Evolutionary conservation across 2,797 vertebrate genomes (phyloP).

Genomic region (Sandelia bainsii): DNA sequence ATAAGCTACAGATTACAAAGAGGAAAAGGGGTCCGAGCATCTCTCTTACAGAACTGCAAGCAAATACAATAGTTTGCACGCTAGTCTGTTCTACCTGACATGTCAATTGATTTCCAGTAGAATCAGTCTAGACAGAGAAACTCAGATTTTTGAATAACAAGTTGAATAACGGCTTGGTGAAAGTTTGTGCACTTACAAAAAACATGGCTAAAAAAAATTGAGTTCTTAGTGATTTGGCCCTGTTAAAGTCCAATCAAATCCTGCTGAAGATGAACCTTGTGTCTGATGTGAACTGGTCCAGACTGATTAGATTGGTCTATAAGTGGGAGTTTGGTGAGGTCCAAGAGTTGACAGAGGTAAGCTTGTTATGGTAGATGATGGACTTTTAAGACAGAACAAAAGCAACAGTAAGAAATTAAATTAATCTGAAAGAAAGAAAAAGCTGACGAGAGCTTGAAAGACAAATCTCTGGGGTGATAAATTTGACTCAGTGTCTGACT

Average conservation of each 20-base stretch:
- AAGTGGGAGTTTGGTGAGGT: constrained; percentile 23
- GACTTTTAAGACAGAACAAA: not conserved
- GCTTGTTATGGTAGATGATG: constrained; percentile 28
- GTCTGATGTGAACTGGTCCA: not conserved
- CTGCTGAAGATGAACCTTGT: not conserved
- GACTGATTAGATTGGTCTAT: constrained; percentile 16
- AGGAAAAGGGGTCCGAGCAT: constrained; percentile 5
- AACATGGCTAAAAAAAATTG: not conserved
- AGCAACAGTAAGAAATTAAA: constrained; percentile 5
- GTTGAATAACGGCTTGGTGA: constrained; percentile 13
- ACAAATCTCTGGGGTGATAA: constrained; percentile 3
- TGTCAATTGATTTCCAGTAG: not conserved
- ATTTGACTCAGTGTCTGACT: not conserved
- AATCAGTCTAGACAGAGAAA: not conserved
- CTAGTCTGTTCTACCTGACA: not conserved
- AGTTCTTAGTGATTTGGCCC: not conserved
- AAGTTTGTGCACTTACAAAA: constrained; percentile 19
- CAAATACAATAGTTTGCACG: constrained; percentile 5
- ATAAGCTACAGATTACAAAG: constrained; percentile 34
- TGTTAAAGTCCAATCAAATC: not conserved
- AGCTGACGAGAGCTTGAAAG: not conserved
- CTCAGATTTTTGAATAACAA: not conserved
- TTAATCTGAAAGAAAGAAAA: not conserved
- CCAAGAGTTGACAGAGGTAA: constrained; percentile 46
- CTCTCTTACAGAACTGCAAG: not conserved